phyloP scores from a whole-genome alignment of 2,797 vertebrate genomes.

The Capromys pilorides region DNA sequence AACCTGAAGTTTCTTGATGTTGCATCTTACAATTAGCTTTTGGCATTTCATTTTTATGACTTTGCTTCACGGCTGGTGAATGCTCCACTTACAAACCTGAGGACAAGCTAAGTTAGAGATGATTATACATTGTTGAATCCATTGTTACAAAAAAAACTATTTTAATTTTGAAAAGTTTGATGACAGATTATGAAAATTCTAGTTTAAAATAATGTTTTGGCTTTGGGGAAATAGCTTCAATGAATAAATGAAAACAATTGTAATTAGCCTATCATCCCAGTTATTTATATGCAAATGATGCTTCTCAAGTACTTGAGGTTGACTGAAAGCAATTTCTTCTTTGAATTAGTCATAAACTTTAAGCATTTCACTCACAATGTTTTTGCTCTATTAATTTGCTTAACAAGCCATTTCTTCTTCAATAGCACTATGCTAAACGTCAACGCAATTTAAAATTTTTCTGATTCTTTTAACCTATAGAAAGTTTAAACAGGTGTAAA shows the following conservation, averaged over 20 bases:
- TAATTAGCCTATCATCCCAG: conserved; percentile 61
- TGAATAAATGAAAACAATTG: conserved; percentile 67
- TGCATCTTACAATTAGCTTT: not conserved
- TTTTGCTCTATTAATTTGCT: conserved; percentile 68
- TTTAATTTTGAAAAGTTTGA: conserved; percentile 39
- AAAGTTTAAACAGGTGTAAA: not conserved
- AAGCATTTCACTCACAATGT: conserved; percentile 49
- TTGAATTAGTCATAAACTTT: conserved; percentile 67
- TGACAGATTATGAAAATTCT: conserved; percentile 59
- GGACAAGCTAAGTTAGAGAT: not conserved
- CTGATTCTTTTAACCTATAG: not conserved
- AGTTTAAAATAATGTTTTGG: conserved; percentile 37
- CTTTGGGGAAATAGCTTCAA: conserved; percentile 49
- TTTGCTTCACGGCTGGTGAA: not conserved
- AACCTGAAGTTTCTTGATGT: conserved; percentile 18
- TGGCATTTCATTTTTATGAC: conserved; percentile 23
- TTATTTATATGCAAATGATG: conserved; percentile 69
- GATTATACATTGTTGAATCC: conserved; percentile 26
- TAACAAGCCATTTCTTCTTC: conserved; percentile 67
- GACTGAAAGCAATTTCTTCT: conserved; percentile 69
- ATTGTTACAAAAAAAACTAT: not conserved
- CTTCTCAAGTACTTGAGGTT: conserved; percentile 40
- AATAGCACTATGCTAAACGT: conserved; percentile 66
- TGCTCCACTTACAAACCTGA: not conserved
- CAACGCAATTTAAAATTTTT: conserved; percentile 43